phyloP scores from a whole-genome alignment of 2,113 vertebrate genomes.

The Cyprinodon tularosa region DNA sequence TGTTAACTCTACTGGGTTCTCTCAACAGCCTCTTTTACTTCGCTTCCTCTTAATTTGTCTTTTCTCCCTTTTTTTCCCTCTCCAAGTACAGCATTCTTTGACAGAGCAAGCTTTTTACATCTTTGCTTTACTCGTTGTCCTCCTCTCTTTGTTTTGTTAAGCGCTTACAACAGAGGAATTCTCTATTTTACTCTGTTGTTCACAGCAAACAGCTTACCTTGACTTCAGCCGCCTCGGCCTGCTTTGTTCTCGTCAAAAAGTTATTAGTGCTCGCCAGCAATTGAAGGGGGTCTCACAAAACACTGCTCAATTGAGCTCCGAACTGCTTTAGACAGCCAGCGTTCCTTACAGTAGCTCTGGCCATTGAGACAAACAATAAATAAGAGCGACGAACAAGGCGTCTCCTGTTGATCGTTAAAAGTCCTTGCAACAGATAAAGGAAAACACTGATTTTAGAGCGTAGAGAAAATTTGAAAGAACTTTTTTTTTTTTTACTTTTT shows the following conservation, averaged over 20 bases:
- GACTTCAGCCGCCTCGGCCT: conserved; percentile 33
- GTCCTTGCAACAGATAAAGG: not conserved
- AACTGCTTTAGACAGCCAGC: conserved; percentile 2
- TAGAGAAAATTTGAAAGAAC: not conserved
- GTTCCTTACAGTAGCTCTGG: not conserved
- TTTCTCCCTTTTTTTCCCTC: conserved; percentile 33
- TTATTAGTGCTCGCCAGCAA: conserved; percentile 22
- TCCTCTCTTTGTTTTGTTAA: conserved; percentile 47
- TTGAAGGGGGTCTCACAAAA: conserved; percentile 15
- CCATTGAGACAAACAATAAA: conserved; percentile 11
- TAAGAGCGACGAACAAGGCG: conserved; percentile 1
- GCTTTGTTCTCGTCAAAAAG: conserved; percentile 4
- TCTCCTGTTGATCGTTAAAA: not conserved
- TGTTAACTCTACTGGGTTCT: conserved; percentile 65
- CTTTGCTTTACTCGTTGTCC: conserved; percentile 62
- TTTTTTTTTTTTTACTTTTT: not conserved
- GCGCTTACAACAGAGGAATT: conserved; percentile 40
- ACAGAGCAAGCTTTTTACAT: conserved; percentile 63
- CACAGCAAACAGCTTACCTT: conserved; percentile 54
- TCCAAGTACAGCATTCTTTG: conserved; percentile 51
- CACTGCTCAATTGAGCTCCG: conserved; percentile 1
- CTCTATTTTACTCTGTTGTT: conserved; percentile 34
- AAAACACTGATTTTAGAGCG: not conserved
- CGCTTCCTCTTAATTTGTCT: conserved; percentile 36
- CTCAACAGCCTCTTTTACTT: conserved; percentile 44